Base-by-base conservation (phyloP, 2,797 vertebrate genomes). In the Pseudocheirus occidentalis region DNA sequence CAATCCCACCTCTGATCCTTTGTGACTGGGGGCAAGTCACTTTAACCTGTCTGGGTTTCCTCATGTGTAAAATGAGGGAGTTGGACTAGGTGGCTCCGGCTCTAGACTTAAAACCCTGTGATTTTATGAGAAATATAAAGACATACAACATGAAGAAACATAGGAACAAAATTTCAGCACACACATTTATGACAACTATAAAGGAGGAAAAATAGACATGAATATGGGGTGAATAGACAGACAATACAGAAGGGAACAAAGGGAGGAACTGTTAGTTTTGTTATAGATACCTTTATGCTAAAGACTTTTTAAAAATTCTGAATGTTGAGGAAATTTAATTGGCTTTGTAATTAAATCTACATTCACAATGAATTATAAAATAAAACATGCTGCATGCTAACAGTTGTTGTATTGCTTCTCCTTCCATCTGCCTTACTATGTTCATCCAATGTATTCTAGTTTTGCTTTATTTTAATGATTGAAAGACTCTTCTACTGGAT, bases 401-500 rank as follows among this genome's bases (percentile, higher is more conserved):
- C 5, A 18, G n/a, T 52, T 53, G n/a, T 54, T 53, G 57, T 57
- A 92, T 4, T 92, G 93, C 29, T 96, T 91, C 91, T 94, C 91
- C 95, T 91, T 89, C 59, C 91, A 95, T 89, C n/a, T 89, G 21
- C 40, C 31, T 92, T 53, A 58, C 34, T 96, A 52, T 16, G 4
- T 66, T 95, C 94, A 91, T 56, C 12, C 95, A 92, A 40, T 31
- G 66, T 28, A 73, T 34, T 73, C 66, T 73, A 73, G 66, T 73
- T 73, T 50, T 87, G 40, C 9, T 50, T 87, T 29, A 59, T 66
- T 95, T 96, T 92, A 62, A 93, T 94, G 95, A 91, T 18, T 81
- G 3, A 93, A 53, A 27, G 93, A 89, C 95, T 97, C 40, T 93
- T 93, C 73, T 89, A 93, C 55, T 95, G 92, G n/a, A 81, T 27